Evolutionary conservation across 2,113 vertebrate species (phyloP).

Genomic region (Potamarius usumacintae): DNA sequence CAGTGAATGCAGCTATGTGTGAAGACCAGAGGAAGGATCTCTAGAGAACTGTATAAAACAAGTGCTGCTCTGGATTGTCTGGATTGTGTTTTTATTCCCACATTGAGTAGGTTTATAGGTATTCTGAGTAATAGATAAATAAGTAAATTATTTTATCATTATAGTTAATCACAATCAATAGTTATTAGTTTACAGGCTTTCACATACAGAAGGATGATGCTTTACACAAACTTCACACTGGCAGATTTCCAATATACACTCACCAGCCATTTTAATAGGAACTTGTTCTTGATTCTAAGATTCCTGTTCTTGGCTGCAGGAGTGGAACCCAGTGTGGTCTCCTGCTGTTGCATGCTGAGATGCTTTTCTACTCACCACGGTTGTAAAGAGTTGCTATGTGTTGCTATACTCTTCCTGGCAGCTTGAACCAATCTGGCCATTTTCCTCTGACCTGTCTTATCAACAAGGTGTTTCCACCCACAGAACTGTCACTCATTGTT

Average conservation of each 20-base stretch:
- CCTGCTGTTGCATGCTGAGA: no score
- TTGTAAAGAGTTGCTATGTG: no score
- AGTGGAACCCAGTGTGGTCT: no score
- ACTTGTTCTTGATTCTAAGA: no score
- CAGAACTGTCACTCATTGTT: no score
- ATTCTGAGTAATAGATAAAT: slow-evolving; percentile 6
- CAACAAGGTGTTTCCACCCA: no score
- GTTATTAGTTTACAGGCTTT: background rate
- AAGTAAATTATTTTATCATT: slow-evolving; percentile 1
- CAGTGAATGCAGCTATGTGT: slow-evolving; percentile 15
- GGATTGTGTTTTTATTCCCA: background rate
- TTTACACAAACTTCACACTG: background rate
- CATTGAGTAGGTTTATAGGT: background rate
- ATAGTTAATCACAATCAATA: background rate
- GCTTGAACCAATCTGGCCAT: no score
- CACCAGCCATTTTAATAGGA: no score
- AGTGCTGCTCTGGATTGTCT: background rate
- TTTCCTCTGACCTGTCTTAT: no score
- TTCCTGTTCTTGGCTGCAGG: no score
- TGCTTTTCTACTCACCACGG: no score
- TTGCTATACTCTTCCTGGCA: no score
- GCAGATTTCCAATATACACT: background rate
- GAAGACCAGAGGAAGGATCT: background rate
- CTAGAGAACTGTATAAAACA: background rate
- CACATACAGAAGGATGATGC: background rate